Evolutionary conservation across 2,797 vertebrate species (phyloP).

Genomic region (Clarias fuscus): DNA sequence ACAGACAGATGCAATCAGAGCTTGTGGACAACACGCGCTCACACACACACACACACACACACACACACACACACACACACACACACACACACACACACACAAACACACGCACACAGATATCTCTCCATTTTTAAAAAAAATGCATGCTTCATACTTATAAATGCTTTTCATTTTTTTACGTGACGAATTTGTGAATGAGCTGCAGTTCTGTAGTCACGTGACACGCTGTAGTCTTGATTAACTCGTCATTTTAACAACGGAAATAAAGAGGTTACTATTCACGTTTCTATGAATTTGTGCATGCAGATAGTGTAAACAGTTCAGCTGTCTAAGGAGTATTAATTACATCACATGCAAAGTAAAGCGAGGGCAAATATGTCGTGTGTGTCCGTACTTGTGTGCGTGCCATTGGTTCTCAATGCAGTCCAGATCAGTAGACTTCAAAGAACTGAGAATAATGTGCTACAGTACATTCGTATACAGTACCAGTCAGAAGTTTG

Average conservation of each 20-base stretch:
- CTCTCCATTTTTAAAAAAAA: background rate
- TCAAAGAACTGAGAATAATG: background rate
- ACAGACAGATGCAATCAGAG: slow-evolving; percentile 78
- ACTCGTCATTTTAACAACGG: background rate
- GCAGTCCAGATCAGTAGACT: background rate
- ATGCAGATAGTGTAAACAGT: background rate
- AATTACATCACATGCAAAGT: background rate
- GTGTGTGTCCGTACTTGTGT: background rate
- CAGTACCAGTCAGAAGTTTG: no score
- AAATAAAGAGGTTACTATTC: no score
- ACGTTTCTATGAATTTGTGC: background rate
- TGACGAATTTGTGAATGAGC: background rate
- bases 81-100: slow-evolving; percentile 23
- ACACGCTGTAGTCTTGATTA: background rate
- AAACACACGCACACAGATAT: slow-evolving; percentile 20
- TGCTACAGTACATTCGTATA: background rate
- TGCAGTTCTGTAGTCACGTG: background rate
- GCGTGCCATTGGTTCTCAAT: background rate
- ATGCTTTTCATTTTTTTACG: background rate
- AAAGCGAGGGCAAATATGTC: background rate
- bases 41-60: slow-evolving; percentile 17
- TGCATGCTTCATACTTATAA: background rate
- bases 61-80: slow-evolving; percentile 55
- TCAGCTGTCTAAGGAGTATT: background rate
- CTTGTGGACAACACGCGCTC: slow-evolving; percentile 66